Percentiles rank a stretch among this genome's conserved stretches.
Evolutionary conservation across 2,797 vertebrate genomes (phyloP).

Genomic region (Sebastes cheni): DNA sequence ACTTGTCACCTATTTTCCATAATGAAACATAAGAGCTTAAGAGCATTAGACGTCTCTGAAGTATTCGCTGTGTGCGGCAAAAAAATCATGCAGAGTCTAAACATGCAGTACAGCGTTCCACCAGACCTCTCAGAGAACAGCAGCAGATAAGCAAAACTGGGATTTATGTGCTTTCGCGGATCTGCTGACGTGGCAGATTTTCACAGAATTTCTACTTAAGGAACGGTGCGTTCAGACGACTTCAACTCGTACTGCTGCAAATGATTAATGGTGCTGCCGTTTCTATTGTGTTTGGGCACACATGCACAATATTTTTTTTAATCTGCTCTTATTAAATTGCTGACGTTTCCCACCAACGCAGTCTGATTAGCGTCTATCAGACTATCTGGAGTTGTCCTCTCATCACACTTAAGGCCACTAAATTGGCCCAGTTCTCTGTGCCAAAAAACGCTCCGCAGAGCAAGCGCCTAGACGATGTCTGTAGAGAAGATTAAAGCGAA

Average conservation of each 20-base stretch:
- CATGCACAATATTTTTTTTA: not conserved
- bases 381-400: conserved; percentile 30
- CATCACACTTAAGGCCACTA: conserved; percentile 44
- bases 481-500: conserved; percentile 57
- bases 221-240: not conserved
- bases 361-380: conserved; percentile 26
- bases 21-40: conserved; percentile 46
- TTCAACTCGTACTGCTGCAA: not conserved
- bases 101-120: not conserved
- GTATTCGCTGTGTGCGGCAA: conserved; percentile 31
- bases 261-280: conserved; percentile 30
- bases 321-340: conserved; percentile 1
- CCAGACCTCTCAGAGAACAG: conserved; percentile 12
- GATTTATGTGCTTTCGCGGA: conserved; percentile 36
- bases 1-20: conserved; percentile 47
- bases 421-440: conserved; percentile 45
- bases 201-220: conserved; percentile 9
- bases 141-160: conserved; percentile 35
- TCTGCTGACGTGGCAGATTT: conserved; percentile 28
- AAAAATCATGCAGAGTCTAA: conserved; percentile 12
- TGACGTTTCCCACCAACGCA: not conserved
- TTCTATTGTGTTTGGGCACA: not conserved
- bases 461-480: conserved; percentile 32
- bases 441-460: conserved; percentile 38
- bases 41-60: conserved; percentile 39